Evolutionary conservation across 53 echinoderm and acorn worm species (phyloP).

Genomic region (Crossaster papposus): DNA sequence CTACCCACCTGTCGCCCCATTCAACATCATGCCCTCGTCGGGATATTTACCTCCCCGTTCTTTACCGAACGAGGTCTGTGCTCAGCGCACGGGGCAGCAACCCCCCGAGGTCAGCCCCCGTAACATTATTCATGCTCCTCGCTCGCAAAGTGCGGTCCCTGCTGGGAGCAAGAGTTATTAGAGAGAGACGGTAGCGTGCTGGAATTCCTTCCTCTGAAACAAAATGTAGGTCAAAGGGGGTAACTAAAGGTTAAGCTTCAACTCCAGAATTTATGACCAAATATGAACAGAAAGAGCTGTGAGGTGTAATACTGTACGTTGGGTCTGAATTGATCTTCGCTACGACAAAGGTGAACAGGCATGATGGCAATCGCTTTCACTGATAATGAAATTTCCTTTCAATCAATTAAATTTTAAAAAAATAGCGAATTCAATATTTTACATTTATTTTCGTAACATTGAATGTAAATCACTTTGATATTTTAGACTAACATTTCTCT

Average conservation of each 20-base stretch:
- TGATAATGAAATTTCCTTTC: no score
- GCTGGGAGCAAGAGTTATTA: no score
- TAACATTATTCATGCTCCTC: constrained; percentile 18
- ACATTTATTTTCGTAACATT: no score
- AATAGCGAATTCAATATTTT: no score
- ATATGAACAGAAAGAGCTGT: neutral
- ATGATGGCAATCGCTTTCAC: no score
- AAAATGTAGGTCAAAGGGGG: constrained; percentile 20
- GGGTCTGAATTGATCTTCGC: neutral
- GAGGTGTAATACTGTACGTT: neutral
- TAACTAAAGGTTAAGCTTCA: neutral
- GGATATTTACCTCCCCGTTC: neutral
- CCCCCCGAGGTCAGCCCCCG: constrained; percentile 14
- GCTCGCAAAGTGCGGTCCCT: constrained; percentile 3
- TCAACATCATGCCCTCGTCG: neutral
- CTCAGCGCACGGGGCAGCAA: neutral
- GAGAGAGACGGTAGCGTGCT: neutral
- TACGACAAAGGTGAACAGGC: neutral
- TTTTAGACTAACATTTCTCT: no score
- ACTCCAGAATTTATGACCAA: neutral
- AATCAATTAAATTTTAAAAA: no score
- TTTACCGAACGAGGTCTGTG: neutral
- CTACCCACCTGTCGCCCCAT: neutral
- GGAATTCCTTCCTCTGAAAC: neutral
- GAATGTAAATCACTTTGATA: no score